A percentile compares a stretch with the other conserved stretches of the same genome.
These are phyloP conservation scores for Lepisosteus oculatus DNA, from an alignment of 2,113 vertebrate species.

Conservation along the genomic window DNA sequence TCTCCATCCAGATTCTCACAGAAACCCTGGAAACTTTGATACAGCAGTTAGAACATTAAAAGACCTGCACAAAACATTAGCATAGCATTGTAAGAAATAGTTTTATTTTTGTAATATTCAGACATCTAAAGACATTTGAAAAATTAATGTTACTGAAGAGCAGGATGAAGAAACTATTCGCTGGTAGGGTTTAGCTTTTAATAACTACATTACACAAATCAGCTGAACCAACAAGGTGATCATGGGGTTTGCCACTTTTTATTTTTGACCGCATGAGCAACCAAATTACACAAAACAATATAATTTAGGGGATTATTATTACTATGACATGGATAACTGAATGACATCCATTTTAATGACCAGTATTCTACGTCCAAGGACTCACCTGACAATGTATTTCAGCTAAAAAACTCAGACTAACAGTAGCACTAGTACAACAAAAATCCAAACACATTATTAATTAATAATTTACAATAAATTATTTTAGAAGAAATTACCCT, in stretches of 20 bases:
- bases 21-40: too few relatives aligned
- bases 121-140: conserved; percentile 28
- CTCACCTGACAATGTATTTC: background rate
- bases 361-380: too few relatives aligned
- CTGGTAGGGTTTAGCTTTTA: background rate
- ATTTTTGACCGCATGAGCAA: too few relatives aligned
- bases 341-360: too few relatives aligned
- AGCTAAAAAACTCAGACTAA: conserved; percentile 8
- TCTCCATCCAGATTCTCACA: too few relatives aligned
- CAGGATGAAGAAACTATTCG: conserved; percentile 10
- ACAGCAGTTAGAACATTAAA: too few relatives aligned
- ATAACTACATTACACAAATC: conserved; percentile 6
- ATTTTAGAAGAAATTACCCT: background rate
- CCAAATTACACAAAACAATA: too few relatives aligned
- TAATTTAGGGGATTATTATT: too few relatives aligned
- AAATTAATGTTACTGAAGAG: conserved; percentile 26
- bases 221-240: conserved; percentile 20
- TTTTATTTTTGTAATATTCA: conserved; percentile 43
- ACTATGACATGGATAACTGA: too few relatives aligned
- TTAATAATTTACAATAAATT: background rate
- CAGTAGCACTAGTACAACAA: background rate
- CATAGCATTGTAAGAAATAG: conserved; percentile 13
- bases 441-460: background rate
- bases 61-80: background rate
- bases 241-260: conserved; percentile 32